phyloP scores from a whole-genome alignment of 64 coral and sea anemone species.

The Actinia equina region DNA sequence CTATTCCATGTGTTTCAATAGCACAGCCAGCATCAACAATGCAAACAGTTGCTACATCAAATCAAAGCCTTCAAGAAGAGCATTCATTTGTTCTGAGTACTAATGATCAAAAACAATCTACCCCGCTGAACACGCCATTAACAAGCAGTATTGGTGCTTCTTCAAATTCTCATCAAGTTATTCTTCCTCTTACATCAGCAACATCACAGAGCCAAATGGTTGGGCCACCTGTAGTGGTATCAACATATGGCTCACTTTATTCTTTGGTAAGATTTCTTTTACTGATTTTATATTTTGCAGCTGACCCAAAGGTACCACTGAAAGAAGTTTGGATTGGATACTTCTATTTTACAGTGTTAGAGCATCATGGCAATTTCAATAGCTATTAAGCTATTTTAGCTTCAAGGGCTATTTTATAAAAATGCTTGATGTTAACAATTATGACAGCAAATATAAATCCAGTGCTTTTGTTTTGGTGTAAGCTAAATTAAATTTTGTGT shows the following conservation, averaged over 20 bases:
- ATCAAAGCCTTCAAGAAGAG: neutral
- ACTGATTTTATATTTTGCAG: neutral
- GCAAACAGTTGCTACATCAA: neutral
- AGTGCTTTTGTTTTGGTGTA: too few species aligned
- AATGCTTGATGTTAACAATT: too few species aligned
- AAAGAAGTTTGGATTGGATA: too few species aligned
- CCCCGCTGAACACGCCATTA: conserved; percentile 2
- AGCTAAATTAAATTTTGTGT: too few species aligned
- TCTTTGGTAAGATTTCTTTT: neutral
- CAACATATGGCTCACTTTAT: neutral
- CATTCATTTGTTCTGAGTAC: neutral
- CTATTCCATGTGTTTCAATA: neutral
- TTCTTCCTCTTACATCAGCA: neutral
- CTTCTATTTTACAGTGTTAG: too few species aligned
- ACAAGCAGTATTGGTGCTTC: neutral
- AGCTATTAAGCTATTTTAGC: too few species aligned
- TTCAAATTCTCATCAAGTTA: neutral
- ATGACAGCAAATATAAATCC: too few species aligned
- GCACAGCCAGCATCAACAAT: neutral
- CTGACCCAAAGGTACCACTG: too few species aligned
- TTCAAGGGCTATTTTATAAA: too few species aligned
- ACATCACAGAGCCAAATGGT: neutral
- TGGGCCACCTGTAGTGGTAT: neutral
- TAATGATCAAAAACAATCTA: neutral
- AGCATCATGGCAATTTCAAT: too few species aligned